These are phyloP conservation scores for Typhlichthys subterraneus DNA, from an alignment of 2,797 vertebrate genomes.

Conservation along the genomic window DNA sequence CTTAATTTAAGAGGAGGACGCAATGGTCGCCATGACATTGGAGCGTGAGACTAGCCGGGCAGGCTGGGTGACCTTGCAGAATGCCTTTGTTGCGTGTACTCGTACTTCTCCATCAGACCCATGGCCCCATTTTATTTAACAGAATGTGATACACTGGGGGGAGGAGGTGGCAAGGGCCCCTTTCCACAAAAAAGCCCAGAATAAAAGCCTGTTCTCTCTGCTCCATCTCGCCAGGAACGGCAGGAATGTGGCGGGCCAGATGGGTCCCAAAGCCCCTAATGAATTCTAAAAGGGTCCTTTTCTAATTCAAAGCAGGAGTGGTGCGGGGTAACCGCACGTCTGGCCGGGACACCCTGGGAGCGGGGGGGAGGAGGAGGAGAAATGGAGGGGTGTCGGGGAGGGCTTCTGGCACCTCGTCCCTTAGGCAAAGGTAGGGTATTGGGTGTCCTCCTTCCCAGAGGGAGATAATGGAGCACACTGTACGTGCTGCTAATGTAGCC, in stretches of 20 bases:
- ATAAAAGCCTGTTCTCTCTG: constrained; percentile 83
- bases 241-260: constrained; percentile 87
- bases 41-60: constrained; percentile 70
- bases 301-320: constrained; percentile 84
- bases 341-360: constrained; percentile 54
- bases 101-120: constrained; percentile 82
- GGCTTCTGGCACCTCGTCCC: constrained; percentile 70
- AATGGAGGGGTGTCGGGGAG: constrained; percentile 9
- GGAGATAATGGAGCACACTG: constrained; percentile 83
- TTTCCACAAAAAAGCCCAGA: constrained; percentile 83
- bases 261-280: constrained; percentile 80
- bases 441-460: constrained; percentile 74
- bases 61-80: constrained; percentile 80
- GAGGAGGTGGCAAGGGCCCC: constrained; percentile 61
- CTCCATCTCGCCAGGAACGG: constrained; percentile 82
- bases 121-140: constrained; percentile 81
- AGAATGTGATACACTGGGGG: constrained; percentile 87
- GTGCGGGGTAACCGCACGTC: constrained; percentile 78
- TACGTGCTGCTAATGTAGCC: constrained; percentile 66
- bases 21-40: constrained; percentile 59
- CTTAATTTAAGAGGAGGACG: constrained; percentile 59
- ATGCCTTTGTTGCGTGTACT: constrained; percentile 79
- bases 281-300: constrained; percentile 94
- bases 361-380: constrained; percentile 21
- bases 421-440: constrained; percentile 78